Evolutionary conservation across 2,113 vertebrate genomes (phyloP), one percentile per base, ranked within the genome.

Genomic region (Anhinga anhinga): DNA sequence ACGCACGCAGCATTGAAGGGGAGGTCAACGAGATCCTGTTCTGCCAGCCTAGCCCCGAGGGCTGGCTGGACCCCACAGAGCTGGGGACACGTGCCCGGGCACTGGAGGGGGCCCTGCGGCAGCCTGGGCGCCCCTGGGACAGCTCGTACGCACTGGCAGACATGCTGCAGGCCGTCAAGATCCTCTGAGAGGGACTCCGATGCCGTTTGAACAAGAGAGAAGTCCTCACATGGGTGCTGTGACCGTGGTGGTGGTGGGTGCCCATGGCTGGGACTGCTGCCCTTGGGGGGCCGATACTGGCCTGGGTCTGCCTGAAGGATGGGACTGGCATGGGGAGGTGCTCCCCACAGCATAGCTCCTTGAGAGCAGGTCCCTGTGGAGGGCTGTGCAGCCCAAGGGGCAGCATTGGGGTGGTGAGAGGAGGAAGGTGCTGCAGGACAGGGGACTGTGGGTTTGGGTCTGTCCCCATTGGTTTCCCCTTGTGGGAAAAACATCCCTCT

Each of bases 1-100:
- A 99, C 8, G 87, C 96, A 0, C 97, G 98, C 82, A 97, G 58
- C 77, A 99, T 99, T 3, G 98, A 99, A 44, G 99, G 98, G 11
- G 99, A 99, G 76, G 98, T 99, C 76, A 99, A 99, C 0, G 99
- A 99, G 97, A 98, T 99, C 80, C 97, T 99, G 10, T 98, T 98
- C 81, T 99, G 99, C 86, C 98, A 98, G 82, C 92, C 69, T n/a
- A 82, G 44, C 47, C 50, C 89, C 1, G 55, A 71, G 47, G 61
- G 47, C 56, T 91, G 65, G 14, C 20, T 38, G 7, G 56, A 96
- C 61, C 95, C 97, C 2, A 1, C 82, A 2, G 97, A 98, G 29
- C 96, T 99, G 70, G 96, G 90, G 36, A 94, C 97, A 15, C 97
- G 97, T 44, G 99, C 98, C 40, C 98, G 30, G 72, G 96, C 66